Percentiles rank a stretch among this genome's conserved stretches.
Evolutionary conservation across 2,797 vertebrate species (phyloP).

Genomic region (Falco rusticolus): DNA sequence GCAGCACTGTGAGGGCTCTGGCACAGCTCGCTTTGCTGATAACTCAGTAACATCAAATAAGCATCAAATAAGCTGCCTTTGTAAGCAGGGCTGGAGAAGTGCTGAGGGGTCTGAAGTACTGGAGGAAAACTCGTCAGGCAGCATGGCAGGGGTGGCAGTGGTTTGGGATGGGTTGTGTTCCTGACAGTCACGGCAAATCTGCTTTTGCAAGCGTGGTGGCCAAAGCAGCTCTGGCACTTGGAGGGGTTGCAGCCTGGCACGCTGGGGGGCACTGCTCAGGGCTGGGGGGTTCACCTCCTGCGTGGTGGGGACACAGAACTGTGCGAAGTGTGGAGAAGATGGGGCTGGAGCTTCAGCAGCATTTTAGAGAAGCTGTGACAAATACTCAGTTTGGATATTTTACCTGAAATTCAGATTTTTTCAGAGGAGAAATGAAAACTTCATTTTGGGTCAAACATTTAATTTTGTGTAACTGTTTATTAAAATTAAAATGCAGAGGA

Average conservation of each 20-base stretch:
- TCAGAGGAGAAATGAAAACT: not conserved
- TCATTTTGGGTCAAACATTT: not conserved
- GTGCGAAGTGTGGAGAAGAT: not conserved
- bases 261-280: too few relatives aligned
- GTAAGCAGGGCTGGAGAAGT: not conserved
- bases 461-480: not conserved
- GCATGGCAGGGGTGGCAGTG: not conserved
- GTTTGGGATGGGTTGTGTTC: too few relatives aligned
- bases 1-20: not conserved
- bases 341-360: not conserved
- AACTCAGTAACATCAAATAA: too few relatives aligned
- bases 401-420: not conserved
- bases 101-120: not conserved
- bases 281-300: too few relatives aligned
- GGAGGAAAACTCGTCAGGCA: too few relatives aligned
- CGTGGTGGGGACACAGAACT: rapidly evolving
- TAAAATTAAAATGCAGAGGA: not conserved
- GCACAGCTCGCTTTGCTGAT: not conserved
- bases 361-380: not conserved
- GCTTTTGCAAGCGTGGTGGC: too few relatives aligned
- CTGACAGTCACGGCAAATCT: too few relatives aligned
- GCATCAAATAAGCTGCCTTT: too few relatives aligned
- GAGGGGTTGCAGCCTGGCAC: not conserved
- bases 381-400: not conserved
- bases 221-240: not conserved